Evolutionary conservation across 2,888 invertebrate genomes (phyloP).

Genomic region (Lasiommata megera): DNA sequence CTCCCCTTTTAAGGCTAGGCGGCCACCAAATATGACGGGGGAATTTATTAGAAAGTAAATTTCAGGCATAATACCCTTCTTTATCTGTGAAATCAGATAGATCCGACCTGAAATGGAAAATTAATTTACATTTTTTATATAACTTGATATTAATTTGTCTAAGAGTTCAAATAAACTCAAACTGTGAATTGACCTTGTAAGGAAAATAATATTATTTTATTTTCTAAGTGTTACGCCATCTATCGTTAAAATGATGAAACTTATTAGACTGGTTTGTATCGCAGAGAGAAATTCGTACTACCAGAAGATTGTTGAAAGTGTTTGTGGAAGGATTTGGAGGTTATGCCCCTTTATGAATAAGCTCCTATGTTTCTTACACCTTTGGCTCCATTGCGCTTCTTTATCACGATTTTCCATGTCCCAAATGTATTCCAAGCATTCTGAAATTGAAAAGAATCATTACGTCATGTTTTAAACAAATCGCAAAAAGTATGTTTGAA

Average conservation of each 20-base stretch:
- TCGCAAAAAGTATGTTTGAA: too few relatives aligned
- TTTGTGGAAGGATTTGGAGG: too few relatives aligned
- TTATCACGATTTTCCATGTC: constrained; percentile 36
- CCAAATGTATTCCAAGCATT: constrained; percentile 37
- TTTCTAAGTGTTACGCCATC: too few relatives aligned
- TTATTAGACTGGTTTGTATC: too few relatives aligned
- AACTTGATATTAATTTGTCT: too few relatives aligned
- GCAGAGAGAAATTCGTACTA: too few relatives aligned
- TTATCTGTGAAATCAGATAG: constrained; percentile 25
- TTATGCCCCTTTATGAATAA: too few relatives aligned
- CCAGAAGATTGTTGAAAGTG: too few relatives aligned
- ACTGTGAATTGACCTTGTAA: too few relatives aligned
- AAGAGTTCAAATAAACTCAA: neutral
- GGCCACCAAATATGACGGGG: constrained; percentile 35
- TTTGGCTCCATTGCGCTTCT: constrained; percentile 24
- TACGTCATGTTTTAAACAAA: too few relatives aligned
- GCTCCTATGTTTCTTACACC: constrained; percentile 46
- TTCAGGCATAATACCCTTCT: constrained; percentile 25
- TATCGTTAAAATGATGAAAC: too few relatives aligned
- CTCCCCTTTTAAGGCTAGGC: constrained; percentile 32
- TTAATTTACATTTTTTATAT: neutral
- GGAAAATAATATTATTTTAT: too few relatives aligned
- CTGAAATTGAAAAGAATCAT: constrained; percentile 18
- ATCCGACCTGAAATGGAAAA: constrained; percentile 21
- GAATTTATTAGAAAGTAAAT: constrained; percentile 27